Base-by-base conservation (phyloP, 1,140 invertebrate species). In the Pseudomyrmex flavicornis region DNA sequence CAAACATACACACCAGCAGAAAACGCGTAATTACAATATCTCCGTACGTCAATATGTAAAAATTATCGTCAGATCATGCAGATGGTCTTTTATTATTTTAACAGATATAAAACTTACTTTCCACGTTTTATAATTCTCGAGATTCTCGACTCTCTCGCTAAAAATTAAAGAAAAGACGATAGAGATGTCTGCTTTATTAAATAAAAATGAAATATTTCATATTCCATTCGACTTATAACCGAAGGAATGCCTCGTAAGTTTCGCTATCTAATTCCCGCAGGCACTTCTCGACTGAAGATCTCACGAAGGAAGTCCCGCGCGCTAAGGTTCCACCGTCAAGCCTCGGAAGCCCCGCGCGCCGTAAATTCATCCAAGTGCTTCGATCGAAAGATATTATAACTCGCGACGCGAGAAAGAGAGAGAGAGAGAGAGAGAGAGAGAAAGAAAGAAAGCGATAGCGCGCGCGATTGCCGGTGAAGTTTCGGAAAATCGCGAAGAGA, bases 301-400 rank as follows among this genome's bases (percentile, higher is more conserved):
- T 61, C 68, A 56, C 5, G 66, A 73, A 73, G 54, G 52, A 85
- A 85, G 44, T 61, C 46, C 12, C 20, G 44, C 26, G 20, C 26
- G 20, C 26, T 12, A 15, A 50, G 44, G 76, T 80, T 10, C n/a
- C 59, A 59, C 56, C 44, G 8, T 10, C 12, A 12, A 20, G 35
- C 35, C 35, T 54, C 17, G 50, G 22, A 70, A 61, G 76, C 58
- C 54, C 5, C 5, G 35, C 35, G 35, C 35, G 54, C 44, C 50
- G 54, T 22, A 59, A 59, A n/a, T 80, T 80, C 44, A 59, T 80
- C 46, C 22, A 80, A 77, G 52, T 66, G 79, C 82, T 5, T 76
- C 54, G 54, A 48, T 59, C 58, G 52, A 35, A 22, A 35, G 72
- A 83, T 85, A 85, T 83, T 83, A 83, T 85, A 83, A 83, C 80